Evolutionary conservation across 2,888 invertebrate species (phyloP), one percentile per base, ranked within the genome.

Genomic region (Meteorus cinctellus): DNA sequence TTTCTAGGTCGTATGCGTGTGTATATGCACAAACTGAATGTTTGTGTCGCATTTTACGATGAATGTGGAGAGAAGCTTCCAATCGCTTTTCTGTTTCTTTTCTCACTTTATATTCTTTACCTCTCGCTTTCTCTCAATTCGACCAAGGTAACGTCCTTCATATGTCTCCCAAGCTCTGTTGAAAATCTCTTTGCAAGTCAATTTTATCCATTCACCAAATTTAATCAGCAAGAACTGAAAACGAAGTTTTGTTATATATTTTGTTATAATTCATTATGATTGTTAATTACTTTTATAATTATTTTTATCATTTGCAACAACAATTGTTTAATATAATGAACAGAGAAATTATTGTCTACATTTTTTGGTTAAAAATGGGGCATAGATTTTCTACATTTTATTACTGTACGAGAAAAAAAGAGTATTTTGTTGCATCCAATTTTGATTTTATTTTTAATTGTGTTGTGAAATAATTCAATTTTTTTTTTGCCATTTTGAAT

Each of bases 71-170:
- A 68, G n/a, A 19, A 51, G 29, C 16, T 68, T 68, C 31, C 31
- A 51, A 68, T 68, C 34, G 45, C 36, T 69, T 36, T 16, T 74
- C 31, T 72, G 29, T 36, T 59, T 72, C 24, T 24, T 4, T 24
- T 34, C 27, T 70, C 14, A 34, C 19, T 51, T 65, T 41, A 51
- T 65, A 63, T 51, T 24, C 51, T 66, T 55, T 65, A 2, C 73
- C 41, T 74, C 66, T 74, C 31, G 36, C 29, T 48, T 55, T 63
- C 55, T 59, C 41, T 36, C 60, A 27, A 12, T 74, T 59, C 14
- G 24, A 67, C 60, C 69, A 63, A 74, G 69, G 63, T 74, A 45
- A 74, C 48, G 67, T 69, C 69, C 74, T 74, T 74, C 74, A 62
- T 27, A 41, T 68, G 34, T 66, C 66, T 66, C 24, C 27, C 24